These are phyloP conservation scores for Diorhabda carinulata DNA, from an alignment of 1,140 invertebrate species.

Conservation along the genomic window DNA sequence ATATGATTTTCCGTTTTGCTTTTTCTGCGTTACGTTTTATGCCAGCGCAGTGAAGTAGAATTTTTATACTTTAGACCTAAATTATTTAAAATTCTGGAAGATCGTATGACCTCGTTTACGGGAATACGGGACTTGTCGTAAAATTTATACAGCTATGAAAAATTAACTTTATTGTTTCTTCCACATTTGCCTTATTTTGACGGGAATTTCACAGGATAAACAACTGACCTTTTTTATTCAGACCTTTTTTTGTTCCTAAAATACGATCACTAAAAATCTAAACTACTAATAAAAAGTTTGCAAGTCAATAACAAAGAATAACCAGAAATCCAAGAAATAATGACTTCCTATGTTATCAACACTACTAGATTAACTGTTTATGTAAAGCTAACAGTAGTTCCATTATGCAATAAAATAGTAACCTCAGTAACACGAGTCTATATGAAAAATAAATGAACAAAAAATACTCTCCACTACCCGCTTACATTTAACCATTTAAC, in stretches of 20 bases:
- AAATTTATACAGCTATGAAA: neutral
- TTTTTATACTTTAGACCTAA: constrained; percentile 3
- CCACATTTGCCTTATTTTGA: constrained; percentile 2
- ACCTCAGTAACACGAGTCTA: too few species aligned
- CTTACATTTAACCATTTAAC: too few species aligned
- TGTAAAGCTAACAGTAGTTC: too few species aligned
- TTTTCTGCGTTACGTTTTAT: neutral
- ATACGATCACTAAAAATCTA: too few species aligned
- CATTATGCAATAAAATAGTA: too few species aligned
- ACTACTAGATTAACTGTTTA: too few species aligned
- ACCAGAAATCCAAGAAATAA: too few species aligned
- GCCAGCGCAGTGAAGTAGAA: neutral
- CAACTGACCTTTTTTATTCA: constrained; percentile 2
- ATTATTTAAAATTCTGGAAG: neutral
- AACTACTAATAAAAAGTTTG: too few species aligned
- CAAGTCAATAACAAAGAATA: too few species aligned
- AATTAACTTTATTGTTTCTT: neutral
- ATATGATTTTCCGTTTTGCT: neutral
- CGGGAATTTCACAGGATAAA: neutral
- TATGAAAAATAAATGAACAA: too few species aligned
- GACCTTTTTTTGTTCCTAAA: neutral
- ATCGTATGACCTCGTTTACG: neutral
- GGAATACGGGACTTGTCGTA: constrained; percentile 1
- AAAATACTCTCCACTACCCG: too few species aligned
- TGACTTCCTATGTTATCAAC: too few species aligned